These are phyloP conservation scores for Pachliopta kotzebuea DNA, from an alignment of 2,888 invertebrate genomes.

Conservation along the genomic window DNA sequence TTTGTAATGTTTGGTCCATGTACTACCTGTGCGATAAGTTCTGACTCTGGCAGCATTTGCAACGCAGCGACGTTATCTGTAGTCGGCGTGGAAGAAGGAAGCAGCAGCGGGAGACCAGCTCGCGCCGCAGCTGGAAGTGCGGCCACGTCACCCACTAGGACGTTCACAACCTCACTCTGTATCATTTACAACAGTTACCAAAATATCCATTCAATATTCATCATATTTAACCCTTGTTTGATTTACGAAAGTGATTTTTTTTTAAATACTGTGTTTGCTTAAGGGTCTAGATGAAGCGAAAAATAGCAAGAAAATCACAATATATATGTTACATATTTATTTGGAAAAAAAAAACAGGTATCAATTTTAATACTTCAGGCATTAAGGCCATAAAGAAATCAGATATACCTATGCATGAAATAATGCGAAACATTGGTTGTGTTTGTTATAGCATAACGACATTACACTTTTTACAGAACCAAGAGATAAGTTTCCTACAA, in stretches of 20 bases:
- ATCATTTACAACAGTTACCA: background rate
- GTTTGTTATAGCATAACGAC: background rate
- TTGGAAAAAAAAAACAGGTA: too few species aligned
- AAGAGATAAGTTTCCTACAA: constrained; percentile 20
- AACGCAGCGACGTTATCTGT: constrained; percentile 45
- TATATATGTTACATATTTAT: too few species aligned
- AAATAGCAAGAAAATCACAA: too few species aligned
- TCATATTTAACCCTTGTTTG: too few species aligned
- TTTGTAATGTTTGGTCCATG: background rate
- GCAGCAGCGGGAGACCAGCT: constrained; percentile 53
- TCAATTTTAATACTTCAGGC: too few species aligned
- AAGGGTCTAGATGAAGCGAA: too few species aligned
- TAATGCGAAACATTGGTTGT: background rate
- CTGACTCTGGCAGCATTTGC: constrained; percentile 50
- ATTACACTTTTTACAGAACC: background rate
- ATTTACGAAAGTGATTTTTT: background rate
- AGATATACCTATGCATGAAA: background rate
- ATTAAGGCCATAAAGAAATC: background rate
- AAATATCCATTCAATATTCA: too few species aligned
- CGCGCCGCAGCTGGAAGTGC: constrained; percentile 55
- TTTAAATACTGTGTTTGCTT: too few species aligned
- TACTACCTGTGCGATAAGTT: constrained; percentile 42
- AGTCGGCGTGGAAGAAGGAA: constrained; percentile 42
- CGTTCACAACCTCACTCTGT: constrained; percentile 34
- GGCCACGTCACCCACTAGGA: constrained; percentile 40